Conservation (phyloP, 2,113 vertebrate genomes). For the Rousettus leschenaultii region DNA sequence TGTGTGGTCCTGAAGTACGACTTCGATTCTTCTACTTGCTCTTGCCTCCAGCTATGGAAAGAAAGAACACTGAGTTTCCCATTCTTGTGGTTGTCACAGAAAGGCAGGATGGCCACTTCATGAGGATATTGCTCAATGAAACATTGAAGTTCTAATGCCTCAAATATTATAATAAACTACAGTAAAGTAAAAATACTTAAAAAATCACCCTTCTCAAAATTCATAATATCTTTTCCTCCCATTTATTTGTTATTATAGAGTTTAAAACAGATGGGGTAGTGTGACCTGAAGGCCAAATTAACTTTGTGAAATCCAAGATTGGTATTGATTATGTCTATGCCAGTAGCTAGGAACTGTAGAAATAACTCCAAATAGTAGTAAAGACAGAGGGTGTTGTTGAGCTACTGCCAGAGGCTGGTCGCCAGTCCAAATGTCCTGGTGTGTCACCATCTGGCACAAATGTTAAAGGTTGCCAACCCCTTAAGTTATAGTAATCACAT, state of each 20-base stretch:
- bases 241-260: neutral
- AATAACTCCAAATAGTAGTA: constrained; percentile 13
- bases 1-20: neutral
- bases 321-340: neutral
- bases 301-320: constrained; percentile 16
- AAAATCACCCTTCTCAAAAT: neutral
- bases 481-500: constrained; percentile 28
- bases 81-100: neutral
- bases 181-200: neutral
- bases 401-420: neutral
- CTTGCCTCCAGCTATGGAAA: neutral
- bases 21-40: neutral
- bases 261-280: neutral
- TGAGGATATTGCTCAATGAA: neutral
- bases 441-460: constrained; percentile 53
- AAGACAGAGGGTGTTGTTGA: neutral
- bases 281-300: neutral
- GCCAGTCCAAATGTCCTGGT: constrained; percentile 35
- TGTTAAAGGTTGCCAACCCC: constrained; percentile 30
- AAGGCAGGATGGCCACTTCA: neutral
- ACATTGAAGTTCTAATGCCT: neutral
- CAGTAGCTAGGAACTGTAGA: neutral
- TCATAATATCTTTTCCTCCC: neutral
- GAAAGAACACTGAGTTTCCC: too few species aligned
- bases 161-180: neutral